Base-by-base conservation (phyloP, 2,797 vertebrate genomes). In the Enteromius trimaculatus region DNA sequence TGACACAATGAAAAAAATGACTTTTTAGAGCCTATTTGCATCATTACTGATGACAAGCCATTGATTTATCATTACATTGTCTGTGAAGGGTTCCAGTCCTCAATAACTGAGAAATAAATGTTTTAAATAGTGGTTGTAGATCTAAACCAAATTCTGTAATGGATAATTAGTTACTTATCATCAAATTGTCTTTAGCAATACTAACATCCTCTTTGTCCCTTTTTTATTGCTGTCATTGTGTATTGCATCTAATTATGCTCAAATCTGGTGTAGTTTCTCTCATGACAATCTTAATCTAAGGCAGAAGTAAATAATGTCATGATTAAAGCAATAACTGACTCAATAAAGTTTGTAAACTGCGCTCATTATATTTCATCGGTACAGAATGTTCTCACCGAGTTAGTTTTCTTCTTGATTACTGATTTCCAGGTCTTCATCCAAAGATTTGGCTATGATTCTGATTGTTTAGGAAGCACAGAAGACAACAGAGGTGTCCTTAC, bases 401-500 rank as follows among this genome's bases (percentile, higher is more conserved):
- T 55, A 21, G 69, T 34, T 60, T 23, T 80, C 44, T 51, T 31
- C 42, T 70, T 77, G 42, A 44, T 66, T 79, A 62, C 4, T 86
- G 21, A 42, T 4, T 23, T 39, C 42, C 14, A 64, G 55, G 8
- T 31, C 17, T 79, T 79, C 19, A 49, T 21, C 13, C 16, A n/a
- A 8, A 49, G 29, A 64, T 29, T 44, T 79, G 14, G 23, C 14
- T 10, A 66, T 13, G 10, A 51, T 65, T 79, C 64, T 79, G 4
- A 21, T 69, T 31, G 8, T 64, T 64, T 21, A 44, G 58, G 58
- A 11, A 62, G 75, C 82, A 64, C 65, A 68, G n/a, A 47, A 81
- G 47, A 77, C n/a, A 23, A 1, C 16, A 79, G 31, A 47, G 19
- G 74, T 2, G 39, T 79, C 37, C 88, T 96, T 96, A 99, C 98